Conservation (phyloP, 2,113 vertebrate species). For the Martes martes region DNA sequence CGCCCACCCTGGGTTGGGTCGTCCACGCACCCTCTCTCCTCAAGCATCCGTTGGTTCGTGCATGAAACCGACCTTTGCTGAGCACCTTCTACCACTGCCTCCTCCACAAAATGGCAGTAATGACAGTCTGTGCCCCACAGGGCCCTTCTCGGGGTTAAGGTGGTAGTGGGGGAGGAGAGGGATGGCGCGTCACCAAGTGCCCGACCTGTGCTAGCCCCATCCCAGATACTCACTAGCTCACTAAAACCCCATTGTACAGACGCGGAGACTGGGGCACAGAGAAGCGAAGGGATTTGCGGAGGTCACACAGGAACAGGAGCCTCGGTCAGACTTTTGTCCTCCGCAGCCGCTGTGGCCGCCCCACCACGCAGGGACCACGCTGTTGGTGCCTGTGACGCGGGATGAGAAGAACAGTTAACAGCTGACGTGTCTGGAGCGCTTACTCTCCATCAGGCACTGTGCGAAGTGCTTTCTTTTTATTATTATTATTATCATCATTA, state of each 20-base stretch:
- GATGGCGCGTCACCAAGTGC: too few species aligned
- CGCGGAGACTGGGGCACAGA: neutral
- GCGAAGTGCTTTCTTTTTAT: neutral
- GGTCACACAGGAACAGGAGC: neutral
- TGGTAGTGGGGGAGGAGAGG: neutral
- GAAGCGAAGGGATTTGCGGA: neutral
- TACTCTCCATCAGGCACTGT: neutral
- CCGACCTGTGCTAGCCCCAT: neutral
- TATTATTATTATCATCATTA: too few species aligned
- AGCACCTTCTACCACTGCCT: neutral
- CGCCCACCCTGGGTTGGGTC: neutral
- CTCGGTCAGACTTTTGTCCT: neutral
- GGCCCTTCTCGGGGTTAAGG: neutral
- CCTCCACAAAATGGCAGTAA: neutral
- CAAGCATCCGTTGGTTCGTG: neutral
- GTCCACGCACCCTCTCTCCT: neutral
- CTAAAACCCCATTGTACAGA: neutral
- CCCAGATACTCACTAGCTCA: neutral
- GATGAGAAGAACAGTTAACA: neutral
- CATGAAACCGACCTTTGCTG: neutral
- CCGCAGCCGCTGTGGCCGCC: neutral
- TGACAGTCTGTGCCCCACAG: neutral
- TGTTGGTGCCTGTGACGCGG: neutral
- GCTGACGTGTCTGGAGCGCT: too few species aligned
- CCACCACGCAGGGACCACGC: neutral